A percentile compares a stretch with the other conserved stretches of the same genome.
These are phyloP conservation scores for Aphelinus certus DNA, from an alignment of 1,140 invertebrate species.

Conservation along the genomic window DNA sequence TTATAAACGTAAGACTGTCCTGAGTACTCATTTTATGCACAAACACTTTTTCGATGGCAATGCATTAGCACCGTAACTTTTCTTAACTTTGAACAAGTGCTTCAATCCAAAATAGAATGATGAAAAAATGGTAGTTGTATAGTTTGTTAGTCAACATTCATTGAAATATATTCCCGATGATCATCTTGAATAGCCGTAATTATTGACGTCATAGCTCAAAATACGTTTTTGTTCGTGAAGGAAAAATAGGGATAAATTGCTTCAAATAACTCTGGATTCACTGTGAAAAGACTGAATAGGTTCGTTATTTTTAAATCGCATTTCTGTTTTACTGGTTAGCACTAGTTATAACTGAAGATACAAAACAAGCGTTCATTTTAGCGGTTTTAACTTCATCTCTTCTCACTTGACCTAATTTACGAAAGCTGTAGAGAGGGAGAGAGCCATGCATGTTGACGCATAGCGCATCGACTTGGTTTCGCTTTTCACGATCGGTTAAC, in stretches of 20 bases:
- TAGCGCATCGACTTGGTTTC: conserved; percentile 1
- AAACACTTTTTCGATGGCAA: background rate
- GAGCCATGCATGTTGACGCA: conserved; percentile 18
- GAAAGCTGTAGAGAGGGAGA: background rate
- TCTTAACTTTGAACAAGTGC: too few relatives aligned
- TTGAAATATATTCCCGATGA: background rate
- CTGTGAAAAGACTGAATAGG: background rate
- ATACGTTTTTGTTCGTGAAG: background rate
- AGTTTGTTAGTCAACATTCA: background rate
- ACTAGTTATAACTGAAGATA: conserved; percentile 15
- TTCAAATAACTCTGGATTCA: conserved; percentile 14
- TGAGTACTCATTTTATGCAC: conserved; percentile 20
- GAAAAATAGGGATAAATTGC: background rate
- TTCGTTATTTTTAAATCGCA: conserved; percentile 25
- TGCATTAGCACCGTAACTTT: too few relatives aligned
- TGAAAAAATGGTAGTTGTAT: too few relatives aligned
- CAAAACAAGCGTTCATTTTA: conserved; percentile 34
- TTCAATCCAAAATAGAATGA: too few relatives aligned
- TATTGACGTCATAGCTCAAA: conserved; percentile 15
- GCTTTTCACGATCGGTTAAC: conserved; percentile 31
- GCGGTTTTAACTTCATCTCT: conserved; percentile 34
- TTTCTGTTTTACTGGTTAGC: conserved; percentile 21
- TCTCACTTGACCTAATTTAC: conserved; percentile 35
- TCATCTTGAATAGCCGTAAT: background rate
- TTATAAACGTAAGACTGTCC: conserved; percentile 2